Percentiles rank a stretch among this genome's conserved stretches.
These are phyloP conservation scores for Aporophyla nigra DNA, from an alignment of 2,888 invertebrate species.

Conservation along the genomic window DNA sequence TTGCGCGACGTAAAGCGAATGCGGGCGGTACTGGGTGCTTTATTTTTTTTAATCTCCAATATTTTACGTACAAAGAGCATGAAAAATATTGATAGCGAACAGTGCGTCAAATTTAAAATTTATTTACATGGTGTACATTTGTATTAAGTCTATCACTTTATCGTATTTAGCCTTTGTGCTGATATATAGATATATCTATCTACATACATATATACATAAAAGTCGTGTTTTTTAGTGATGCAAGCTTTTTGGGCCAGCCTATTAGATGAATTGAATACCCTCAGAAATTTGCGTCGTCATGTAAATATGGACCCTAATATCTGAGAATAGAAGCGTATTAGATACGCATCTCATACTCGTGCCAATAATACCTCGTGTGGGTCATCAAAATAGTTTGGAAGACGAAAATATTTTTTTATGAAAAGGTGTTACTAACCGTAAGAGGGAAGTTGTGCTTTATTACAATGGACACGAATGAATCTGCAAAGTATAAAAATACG, in stretches of 20 bases:
- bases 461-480: background rate
- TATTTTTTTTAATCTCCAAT: constrained; percentile 69
- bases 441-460: background rate
- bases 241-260: constrained; percentile 36
- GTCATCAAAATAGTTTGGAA: constrained; percentile 17
- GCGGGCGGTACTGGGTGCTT: constrained; percentile 67
- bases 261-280: constrained; percentile 56
- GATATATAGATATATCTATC: background rate
- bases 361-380: constrained; percentile 32
- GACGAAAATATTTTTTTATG: constrained; percentile 28
- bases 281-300: constrained; percentile 58
- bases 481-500: background rate
- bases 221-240: constrained; percentile 22
- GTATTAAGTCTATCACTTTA: constrained; percentile 49
- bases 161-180: background rate
- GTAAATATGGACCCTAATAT: constrained; percentile 63
- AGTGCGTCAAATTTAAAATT: constrained; percentile 62
- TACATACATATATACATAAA: background rate
- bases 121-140: constrained; percentile 57
- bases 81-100: constrained; percentile 72
- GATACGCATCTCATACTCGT: constrained; percentile 40
- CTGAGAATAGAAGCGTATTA: constrained; percentile 57
- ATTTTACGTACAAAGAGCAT: constrained; percentile 69
- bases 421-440: constrained; percentile 12
- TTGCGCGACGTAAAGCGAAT: constrained; percentile 72